A percentile compares a stretch with the other conserved stretches of the same genome.
Conservation (phyloP, 2,113 vertebrate species). For the Cavia porcellus region DNA sequence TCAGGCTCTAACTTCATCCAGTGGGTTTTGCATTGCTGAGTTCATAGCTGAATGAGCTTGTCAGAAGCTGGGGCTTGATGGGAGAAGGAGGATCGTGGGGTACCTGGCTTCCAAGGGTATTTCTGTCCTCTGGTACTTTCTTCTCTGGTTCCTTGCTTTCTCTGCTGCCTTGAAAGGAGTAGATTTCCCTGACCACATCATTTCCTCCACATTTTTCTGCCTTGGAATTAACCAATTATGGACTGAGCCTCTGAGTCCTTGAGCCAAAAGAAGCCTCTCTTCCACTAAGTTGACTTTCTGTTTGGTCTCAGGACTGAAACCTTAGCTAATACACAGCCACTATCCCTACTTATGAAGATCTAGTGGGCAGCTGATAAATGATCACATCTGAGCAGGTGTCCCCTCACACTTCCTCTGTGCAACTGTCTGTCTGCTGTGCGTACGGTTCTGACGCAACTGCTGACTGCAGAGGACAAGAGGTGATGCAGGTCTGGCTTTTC, state of each 20-base stretch:
- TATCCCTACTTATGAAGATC: not conserved
- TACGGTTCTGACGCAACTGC: not conserved
- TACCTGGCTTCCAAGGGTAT: not conserved
- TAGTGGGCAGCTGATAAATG: not conserved
- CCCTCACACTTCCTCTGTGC: not conserved
- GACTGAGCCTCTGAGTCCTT: not conserved
- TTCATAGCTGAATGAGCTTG: not conserved
- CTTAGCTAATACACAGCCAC: not conserved
- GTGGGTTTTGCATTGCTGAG: not conserved
- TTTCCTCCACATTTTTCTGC: not conserved
- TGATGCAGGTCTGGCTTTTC: not conserved
- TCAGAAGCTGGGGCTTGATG: not conserved
- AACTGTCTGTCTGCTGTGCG: not conserved
- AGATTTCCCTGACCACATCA: too few relatives aligned
- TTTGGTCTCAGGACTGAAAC: not conserved
- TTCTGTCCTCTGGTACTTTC: not conserved
- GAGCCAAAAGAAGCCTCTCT: not conserved
- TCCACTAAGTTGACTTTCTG: not conserved
- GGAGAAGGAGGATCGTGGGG: not conserved
- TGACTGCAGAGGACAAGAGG: not conserved
- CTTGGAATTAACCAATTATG: not conserved
- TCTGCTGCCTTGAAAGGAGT: not conserved
- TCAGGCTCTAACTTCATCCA: not conserved
- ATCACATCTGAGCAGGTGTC: not conserved
- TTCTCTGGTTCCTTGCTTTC: not conserved